Evolutionary conservation across 2,888 invertebrate species (phyloP).

Genomic region (Rhingia campestris): DNA sequence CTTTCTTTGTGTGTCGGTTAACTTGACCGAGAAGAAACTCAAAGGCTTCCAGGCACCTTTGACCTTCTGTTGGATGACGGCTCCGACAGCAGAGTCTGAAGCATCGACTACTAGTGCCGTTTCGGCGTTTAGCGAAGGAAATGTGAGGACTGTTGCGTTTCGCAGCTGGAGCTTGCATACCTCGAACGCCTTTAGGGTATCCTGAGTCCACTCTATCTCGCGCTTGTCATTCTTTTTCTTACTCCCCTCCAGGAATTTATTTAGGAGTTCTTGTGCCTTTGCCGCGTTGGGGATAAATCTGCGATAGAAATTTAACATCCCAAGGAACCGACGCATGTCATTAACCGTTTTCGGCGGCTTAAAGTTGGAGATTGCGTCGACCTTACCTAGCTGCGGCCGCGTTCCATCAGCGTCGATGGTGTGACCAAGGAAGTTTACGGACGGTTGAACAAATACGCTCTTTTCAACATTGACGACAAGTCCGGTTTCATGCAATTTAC

Average conservation of each 20-base stretch:
- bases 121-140: background rate
- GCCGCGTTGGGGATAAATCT: constrained; percentile 55
- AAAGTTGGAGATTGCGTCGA: constrained; percentile 57
- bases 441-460: constrained; percentile 48
- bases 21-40: constrained; percentile 17
- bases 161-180: constrained; percentile 37
- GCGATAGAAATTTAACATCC: constrained; percentile 69
- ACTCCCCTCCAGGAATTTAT: constrained; percentile 38
- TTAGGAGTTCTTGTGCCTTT: constrained; percentile 26
- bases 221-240: constrained; percentile 53
- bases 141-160: background rate
- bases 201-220: constrained; percentile 37
- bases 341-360: constrained; percentile 53
- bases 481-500: constrained; percentile 71
- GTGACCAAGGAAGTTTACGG: constrained; percentile 66
- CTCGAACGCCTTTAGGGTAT: constrained; percentile 38
- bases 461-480: constrained; percentile 74
- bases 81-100: constrained; percentile 16
- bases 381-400: constrained; percentile 52
- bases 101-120: background rate
- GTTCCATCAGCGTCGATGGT: constrained; percentile 44
- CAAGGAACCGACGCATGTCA: constrained; percentile 73
- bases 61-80: constrained; percentile 3
- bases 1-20: background rate
- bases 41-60: constrained; percentile 1